A percentile compares a stretch with the other conserved stretches of the same genome.
Conservation (phyloP, 2,797 vertebrate species). For the Thunnus albacares region DNA sequence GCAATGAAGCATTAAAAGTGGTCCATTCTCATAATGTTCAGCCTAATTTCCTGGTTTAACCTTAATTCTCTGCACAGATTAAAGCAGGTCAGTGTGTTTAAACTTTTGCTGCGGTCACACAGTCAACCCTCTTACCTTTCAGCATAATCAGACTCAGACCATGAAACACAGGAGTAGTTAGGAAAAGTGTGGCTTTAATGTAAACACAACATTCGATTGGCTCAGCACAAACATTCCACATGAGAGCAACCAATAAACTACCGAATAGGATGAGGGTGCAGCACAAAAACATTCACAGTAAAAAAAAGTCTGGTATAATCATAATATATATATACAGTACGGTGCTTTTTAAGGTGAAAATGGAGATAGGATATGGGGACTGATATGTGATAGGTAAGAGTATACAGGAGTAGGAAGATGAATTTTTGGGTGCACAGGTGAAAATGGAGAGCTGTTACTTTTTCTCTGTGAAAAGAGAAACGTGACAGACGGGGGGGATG, state of each 20-base stretch:
- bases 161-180: conserved; percentile 76
- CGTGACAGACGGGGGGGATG: conserved; percentile 51
- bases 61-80: conserved; percentile 64
- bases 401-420: conserved; percentile 68
- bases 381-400: conserved; percentile 81
- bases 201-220: conserved; percentile 89
- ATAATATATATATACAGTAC: conserved; percentile 88
- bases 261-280: conserved; percentile 81
- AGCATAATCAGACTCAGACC: conserved; percentile 58
- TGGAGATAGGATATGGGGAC: conserved; percentile 77
- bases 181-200: conserved; percentile 89
- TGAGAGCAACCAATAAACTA: conserved; percentile 88
- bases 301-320: conserved; percentile 86
- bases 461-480: conserved; percentile 74
- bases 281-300: conserved; percentile 88
- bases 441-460: conserved; percentile 79
- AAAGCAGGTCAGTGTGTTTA: conserved; percentile 55
- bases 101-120: conserved; percentile 9
- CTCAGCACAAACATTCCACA: conserved; percentile 89
- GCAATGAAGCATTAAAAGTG: conserved; percentile 72
- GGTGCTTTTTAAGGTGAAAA: conserved; percentile 84
- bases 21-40: conserved; percentile 71
- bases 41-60: conserved; percentile 75
- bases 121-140: conserved; percentile 1
- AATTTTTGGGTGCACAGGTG: conserved; percentile 78